These are phyloP conservation scores for Procambarus virginalis DNA, from an alignment of 1,140 invertebrate genomes.

Conservation along the genomic window DNA sequence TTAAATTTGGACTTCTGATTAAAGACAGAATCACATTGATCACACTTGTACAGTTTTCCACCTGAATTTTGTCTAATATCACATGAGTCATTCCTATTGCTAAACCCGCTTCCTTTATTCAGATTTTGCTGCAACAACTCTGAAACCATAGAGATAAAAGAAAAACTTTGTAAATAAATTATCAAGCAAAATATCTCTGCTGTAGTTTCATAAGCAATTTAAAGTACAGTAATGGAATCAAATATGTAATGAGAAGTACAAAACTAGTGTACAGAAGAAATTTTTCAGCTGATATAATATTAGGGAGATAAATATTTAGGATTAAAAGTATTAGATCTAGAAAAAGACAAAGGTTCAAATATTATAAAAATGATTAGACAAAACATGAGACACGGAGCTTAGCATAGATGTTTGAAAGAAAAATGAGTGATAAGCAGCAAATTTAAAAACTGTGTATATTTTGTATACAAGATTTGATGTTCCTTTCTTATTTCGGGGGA, in stretches of 20 bases:
- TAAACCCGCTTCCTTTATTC: background rate
- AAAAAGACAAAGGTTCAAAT: no score
- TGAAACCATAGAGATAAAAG: background rate
- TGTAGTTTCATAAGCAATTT: background rate
- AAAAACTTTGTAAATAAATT: background rate
- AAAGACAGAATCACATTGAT: constrained; percentile 9
- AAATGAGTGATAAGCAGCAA: no score
- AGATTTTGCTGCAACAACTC: background rate
- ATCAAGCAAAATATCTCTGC: background rate
- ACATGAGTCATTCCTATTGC: background rate
- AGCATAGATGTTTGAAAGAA: no score
- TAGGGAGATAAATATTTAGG: background rate
- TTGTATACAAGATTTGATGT: no score
- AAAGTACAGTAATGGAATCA: background rate
- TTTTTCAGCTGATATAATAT: background rate
- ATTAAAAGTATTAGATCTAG: no score
- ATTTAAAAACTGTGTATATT: no score
- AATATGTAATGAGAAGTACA: background rate
- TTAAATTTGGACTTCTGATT: constrained; percentile 30
- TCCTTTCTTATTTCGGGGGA: no score
- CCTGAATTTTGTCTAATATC: background rate
- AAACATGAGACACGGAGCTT: no score
- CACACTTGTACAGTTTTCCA: constrained; percentile 12
- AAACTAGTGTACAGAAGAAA: background rate
- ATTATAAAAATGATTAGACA: no score